Conservation (phyloP, 2,888 invertebrate species). For the Miltochrista miniata region DNA sequence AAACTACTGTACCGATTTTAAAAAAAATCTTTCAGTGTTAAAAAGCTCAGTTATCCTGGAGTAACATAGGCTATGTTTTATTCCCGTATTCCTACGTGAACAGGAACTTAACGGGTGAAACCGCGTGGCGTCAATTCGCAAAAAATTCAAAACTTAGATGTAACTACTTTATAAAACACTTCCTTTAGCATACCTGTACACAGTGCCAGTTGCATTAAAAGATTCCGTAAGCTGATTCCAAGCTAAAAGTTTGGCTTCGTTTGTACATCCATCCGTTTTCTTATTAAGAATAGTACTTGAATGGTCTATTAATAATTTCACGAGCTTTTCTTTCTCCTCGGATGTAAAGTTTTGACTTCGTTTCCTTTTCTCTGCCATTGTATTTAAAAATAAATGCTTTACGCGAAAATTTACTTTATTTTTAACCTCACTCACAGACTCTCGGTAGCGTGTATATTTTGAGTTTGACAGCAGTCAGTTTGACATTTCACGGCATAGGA, state of each 20-base stretch:
- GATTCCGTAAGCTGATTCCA: not conserved
- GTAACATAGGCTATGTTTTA: too few species aligned
- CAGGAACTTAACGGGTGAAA: too few species aligned
- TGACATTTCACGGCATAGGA: too few species aligned
- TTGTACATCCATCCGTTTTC: not conserved
- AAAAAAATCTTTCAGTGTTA: too few species aligned
- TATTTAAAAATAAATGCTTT: not conserved
- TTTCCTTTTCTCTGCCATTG: not conserved
- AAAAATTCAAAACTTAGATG: not conserved
- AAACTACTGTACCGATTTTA: too few species aligned
- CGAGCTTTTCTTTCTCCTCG: not conserved
- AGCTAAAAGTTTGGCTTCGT: not conserved
- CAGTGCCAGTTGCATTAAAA: not conserved
- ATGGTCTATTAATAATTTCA: not conserved
- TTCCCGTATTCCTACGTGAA: too few species aligned
- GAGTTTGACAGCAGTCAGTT: too few species aligned
- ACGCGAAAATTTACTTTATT: not conserved
- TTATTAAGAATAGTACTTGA: too few species aligned
- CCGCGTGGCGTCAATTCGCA: too few species aligned
- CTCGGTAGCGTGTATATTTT: too few species aligned
- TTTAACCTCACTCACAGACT: too few species aligned
- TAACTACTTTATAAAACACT: not conserved
- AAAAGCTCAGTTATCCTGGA: too few species aligned
- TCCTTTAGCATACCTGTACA: not conserved
- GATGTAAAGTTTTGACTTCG: not conserved